Conservation (phyloP, 2,888 invertebrate species). For the Rhagophthalmus giganteus region DNA sequence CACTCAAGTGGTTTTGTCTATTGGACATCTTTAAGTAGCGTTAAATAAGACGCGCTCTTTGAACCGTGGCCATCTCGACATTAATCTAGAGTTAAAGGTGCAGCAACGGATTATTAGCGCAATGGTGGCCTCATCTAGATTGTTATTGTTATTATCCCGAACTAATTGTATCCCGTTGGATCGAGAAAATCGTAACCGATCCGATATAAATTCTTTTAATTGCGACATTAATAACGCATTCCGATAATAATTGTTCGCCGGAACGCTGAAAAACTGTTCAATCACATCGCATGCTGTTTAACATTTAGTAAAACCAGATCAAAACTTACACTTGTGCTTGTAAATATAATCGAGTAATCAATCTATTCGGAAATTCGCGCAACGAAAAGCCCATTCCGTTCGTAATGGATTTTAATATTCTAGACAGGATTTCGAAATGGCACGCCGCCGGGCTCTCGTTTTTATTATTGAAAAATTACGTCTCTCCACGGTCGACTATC, state of each 20-base stretch:
- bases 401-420: no score
- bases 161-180: slow-evolving; percentile 33
- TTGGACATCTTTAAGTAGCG: slow-evolving; percentile 48
- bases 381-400: no score
- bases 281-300: not conserved
- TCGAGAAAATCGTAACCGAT: not conserved
- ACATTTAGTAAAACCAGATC: not conserved
- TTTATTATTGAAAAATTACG: no score
- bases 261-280: not conserved
- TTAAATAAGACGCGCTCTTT: slow-evolving; percentile 46
- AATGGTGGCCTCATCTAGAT: slow-evolving; percentile 43
- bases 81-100: slow-evolving; percentile 40
- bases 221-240: not conserved
- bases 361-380: not conserved
- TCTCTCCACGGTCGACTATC: no score
- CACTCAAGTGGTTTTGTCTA: slow-evolving; percentile 45
- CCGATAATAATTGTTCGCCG: not conserved
- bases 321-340: not conserved
- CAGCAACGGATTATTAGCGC: slow-evolving; percentile 41
- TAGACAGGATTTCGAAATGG: no score
- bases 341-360: not conserved
- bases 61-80: slow-evolving; percentile 44
- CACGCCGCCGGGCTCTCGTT: no score
- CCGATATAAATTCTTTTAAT: not conserved
- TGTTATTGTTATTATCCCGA: slow-evolving; percentile 38